Base-by-base conservation (phyloP, 2,888 invertebrate species). In the Synanthedon tipuliformis region DNA sequence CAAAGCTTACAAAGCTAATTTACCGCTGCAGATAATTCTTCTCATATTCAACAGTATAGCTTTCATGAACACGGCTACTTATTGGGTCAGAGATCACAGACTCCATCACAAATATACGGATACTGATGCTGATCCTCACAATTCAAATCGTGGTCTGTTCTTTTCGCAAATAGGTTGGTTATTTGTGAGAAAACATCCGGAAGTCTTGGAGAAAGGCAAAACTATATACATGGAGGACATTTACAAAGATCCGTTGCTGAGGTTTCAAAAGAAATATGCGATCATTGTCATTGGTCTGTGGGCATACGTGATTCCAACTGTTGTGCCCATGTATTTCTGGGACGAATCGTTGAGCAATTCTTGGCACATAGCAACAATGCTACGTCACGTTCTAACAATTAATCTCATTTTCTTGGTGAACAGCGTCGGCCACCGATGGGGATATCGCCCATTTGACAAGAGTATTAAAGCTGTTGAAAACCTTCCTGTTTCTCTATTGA, bases 1-100 rank as follows among this genome's bases (percentile, higher is more conserved):
- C 70, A 79, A 83, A 60, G 73, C 89, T 5, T 90, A 81, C 63
- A 90, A 89, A 69, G 90, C 89, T 3, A 90, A 84, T 58, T 51
- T 79, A 55, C 81, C 88, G 4, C 63, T 90, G n/a, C 76, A 86
- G 53, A 74, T 81, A 10, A 76, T 90, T 40, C 65, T 90, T 48
- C 78, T 89, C 64, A 56, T 83, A 12, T 86, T 85, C 58, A 90
- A 84, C 65, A 84, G 88, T 16, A 69, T 85, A 5, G 84, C 90
- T 0, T 59, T 51, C 51, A 58, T 57, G 57, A 55, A 59, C 45
- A 56, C 55, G 3, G 54, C 54, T 10, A 55, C 53, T 3, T 50
- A 55, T 13, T 55, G 55, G 55, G 55, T 55, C 10, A 53, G 55
- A 55, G 51, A 55, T 15, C 55, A 55, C 41, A 51, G 55, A 3